A percentile compares a stretch with the other conserved stretches of the same genome.
phyloP scores from a whole-genome alignment of 2,797 vertebrate species.

The Gallinago solitaria region DNA sequence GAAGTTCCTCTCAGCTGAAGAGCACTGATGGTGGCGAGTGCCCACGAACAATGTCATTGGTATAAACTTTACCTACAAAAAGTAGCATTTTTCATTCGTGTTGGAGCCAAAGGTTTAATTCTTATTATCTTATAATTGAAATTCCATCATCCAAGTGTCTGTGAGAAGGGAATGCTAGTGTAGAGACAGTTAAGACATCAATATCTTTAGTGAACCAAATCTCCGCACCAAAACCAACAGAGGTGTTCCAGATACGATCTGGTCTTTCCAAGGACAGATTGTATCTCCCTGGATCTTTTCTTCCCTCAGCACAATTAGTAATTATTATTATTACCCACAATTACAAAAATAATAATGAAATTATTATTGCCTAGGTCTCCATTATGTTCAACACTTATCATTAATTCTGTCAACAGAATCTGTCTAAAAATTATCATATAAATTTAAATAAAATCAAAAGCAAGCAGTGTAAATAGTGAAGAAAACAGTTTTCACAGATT shows the following conservation, averaged over 20 bases:
- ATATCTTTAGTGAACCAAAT: background rate
- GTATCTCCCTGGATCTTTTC: background rate
- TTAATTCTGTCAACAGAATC: background rate
- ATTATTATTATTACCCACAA: background rate
- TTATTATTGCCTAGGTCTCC: background rate
- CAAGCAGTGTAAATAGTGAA: background rate
- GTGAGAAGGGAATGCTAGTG: background rate
- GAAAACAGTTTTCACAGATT: background rate
- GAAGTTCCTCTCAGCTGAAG: background rate
- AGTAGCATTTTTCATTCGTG: background rate
- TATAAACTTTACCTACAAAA: background rate
- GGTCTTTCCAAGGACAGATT: background rate
- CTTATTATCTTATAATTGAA: background rate
- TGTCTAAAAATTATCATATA: background rate
- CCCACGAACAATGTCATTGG: rapidly evolving
- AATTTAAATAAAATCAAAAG: background rate
- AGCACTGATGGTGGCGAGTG: rapidly evolving
- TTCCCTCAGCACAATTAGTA: background rate
- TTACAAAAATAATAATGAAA: background rate
- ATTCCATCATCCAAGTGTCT: background rate
- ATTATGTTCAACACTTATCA: background rate
- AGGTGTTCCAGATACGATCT: rapidly evolving
- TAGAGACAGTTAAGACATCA: background rate
- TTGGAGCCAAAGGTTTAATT: background rate
- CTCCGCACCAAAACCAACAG: background rate